phyloP scores from a whole-genome alignment of 2,888 invertebrate genomes.

The Luffia ferchaultella region DNA sequence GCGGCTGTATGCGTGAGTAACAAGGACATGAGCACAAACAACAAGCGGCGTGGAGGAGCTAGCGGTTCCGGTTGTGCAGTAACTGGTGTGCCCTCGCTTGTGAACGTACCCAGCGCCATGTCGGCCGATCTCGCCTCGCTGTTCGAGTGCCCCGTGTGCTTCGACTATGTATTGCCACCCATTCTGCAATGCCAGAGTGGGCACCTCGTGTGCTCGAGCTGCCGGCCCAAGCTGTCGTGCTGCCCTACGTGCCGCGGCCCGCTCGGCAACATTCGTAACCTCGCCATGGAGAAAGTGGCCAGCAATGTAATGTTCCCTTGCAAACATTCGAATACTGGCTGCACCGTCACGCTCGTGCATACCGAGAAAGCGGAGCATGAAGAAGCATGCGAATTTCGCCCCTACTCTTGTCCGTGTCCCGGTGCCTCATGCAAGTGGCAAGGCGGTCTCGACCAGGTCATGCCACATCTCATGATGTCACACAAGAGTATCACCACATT shows the following conservation, averaged over 20 bases:
- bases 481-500: slow-evolving; percentile 98
- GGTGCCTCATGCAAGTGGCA: slow-evolving; percentile 99
- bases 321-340: slow-evolving; percentile 96
- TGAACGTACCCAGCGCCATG: slow-evolving; percentile 71
- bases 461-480: slow-evolving; percentile 96
- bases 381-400: slow-evolving; percentile 97
- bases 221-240: slow-evolving; percentile 95
- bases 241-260: slow-evolving; percentile 99
- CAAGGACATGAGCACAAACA: slow-evolving; percentile 66
- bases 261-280: slow-evolving; percentile 94
- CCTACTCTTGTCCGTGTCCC: slow-evolving; percentile 99
- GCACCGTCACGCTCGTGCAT: slow-evolving; percentile 88
- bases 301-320: slow-evolving; percentile 99
- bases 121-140: slow-evolving; percentile 89
- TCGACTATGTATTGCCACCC: slow-evolving; percentile 98
- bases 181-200: slow-evolving; percentile 99
- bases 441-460: slow-evolving; percentile 96
- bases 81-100: slow-evolving; percentile 58
- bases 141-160: slow-evolving; percentile 97
- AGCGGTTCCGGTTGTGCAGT: slow-evolving; percentile 64
- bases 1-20: slow-evolving; percentile 48
- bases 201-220: slow-evolving; percentile 97
- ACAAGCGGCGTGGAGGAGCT: slow-evolving; percentile 58
- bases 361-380: slow-evolving; percentile 99
- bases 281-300: slow-evolving; percentile 99